Percentiles rank a stretch among this genome's conserved stretches.
Conservation (phyloP, 2,113 vertebrate genomes). For the Phoxinus phoxinus region DNA sequence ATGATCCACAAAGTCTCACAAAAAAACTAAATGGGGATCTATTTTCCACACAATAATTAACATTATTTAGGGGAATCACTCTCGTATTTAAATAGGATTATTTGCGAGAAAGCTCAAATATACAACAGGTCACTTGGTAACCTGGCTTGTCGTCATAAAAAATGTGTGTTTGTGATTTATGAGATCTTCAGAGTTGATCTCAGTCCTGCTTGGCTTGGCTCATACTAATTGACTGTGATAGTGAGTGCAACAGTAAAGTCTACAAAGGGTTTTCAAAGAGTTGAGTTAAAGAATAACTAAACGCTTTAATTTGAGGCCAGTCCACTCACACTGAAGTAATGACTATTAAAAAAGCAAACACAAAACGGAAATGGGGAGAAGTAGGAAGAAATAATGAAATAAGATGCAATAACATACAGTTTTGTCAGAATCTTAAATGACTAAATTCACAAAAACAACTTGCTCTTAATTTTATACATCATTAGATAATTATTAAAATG, state of each 20-base stretch:
- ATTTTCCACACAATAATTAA: too few relatives aligned
- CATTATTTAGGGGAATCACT: background rate
- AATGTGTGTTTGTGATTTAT: background rate
- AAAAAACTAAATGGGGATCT: background rate
- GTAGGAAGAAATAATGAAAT: background rate
- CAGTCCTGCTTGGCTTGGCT: background rate
- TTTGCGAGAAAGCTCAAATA: constrained; percentile 31
- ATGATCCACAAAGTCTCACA: background rate
- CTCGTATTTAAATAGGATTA: background rate
- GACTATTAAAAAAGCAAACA: background rate
- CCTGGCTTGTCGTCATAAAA: constrained; percentile 36
- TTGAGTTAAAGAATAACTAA: constrained; percentile 4
- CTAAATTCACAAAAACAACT: background rate
- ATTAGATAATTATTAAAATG: too few relatives aligned
- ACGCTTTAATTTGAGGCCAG: background rate
- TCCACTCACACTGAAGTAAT: background rate
- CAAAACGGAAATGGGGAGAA: background rate
- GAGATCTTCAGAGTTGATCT: background rate
- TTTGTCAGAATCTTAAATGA: too few relatives aligned
- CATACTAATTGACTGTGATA: constrained; percentile 4
- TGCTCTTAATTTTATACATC: background rate
- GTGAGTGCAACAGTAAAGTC: background rate
- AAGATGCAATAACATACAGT: too few relatives aligned
- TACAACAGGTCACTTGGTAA: constrained; percentile 52
- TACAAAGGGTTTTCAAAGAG: background rate